Evolutionary conservation across 1,140 invertebrate genomes (phyloP).

Genomic region (Orchestia grillus): DNA sequence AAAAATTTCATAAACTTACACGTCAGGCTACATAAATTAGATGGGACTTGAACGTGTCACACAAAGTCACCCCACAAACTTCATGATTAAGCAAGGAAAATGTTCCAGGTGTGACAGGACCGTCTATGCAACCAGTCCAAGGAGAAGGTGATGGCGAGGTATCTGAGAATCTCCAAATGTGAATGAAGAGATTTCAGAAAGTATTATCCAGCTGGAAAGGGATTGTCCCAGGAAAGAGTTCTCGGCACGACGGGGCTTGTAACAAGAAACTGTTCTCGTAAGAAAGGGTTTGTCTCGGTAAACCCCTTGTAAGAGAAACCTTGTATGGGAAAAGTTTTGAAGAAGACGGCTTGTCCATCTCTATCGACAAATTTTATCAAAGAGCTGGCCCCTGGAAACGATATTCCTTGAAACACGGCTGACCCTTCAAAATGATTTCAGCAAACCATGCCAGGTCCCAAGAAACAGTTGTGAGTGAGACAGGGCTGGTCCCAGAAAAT

Average conservation of each 20-base stretch:
- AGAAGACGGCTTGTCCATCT: neutral
- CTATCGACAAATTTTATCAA: neutral
- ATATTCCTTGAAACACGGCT: too few relatives aligned
- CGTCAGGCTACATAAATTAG: neutral
- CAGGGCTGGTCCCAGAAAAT: neutral
- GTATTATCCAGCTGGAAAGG: neutral
- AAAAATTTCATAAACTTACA: neutral
- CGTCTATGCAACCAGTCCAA: neutral
- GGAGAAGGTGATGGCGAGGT: neutral
- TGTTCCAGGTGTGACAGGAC: neutral
- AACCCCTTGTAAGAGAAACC: neutral
- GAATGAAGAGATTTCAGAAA: neutral
- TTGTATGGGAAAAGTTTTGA: neutral
- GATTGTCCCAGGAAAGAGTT: neutral
- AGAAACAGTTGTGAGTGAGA: neutral
- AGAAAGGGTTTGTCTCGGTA: too few relatives aligned
- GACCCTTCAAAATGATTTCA: too few relatives aligned
- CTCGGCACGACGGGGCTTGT: neutral
- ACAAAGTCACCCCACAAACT: neutral
- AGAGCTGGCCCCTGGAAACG: neutral
- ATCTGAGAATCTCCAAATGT: neutral
- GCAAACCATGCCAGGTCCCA: neutral
- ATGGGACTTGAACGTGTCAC: neutral
- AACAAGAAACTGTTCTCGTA: neutral
- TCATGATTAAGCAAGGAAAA: neutral